Base-by-base conservation (phyloP, 2,888 invertebrate species). In the Spatulosminthurus flaviceps region DNA sequence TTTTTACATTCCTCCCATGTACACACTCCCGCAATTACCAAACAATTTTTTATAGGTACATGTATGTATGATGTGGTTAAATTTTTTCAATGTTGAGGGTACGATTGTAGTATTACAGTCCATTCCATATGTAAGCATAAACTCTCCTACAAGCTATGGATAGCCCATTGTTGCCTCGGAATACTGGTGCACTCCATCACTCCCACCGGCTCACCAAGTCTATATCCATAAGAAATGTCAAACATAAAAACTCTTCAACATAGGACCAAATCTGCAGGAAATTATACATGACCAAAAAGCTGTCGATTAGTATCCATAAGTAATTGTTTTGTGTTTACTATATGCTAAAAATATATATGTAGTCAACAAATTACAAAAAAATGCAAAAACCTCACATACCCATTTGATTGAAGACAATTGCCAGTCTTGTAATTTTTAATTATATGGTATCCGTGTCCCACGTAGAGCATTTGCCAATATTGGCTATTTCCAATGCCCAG, bases 151-250 rank as follows among this genome's bases (percentile, higher is more conserved):
- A 79, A 24, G 16, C 42, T 70, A 64, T 76, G 75, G 21, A 81
- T 71, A 13, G 72, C 51, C 81, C 81, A 81, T 28, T 81, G 81
- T 71, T 81, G 78, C 67, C 78, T 69, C n/a, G 78, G 79, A 41
- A 70, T 67, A 41, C 71, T 71, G 0, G 1, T 70, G 29, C 81
- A 81, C 24, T 13, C 11, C 16, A 16, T 29, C 26, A 79, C 79
- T 43, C 42, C 41, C 1, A 81, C 81, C 1, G 74, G 78, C 41
- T 78, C 77, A 42, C 79, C 81, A 41, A 70, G 43, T 26, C 81
- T 81, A 34, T 11, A 64, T n/a, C n/a, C n/a, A n/a, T n/a, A n/a
- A n/a, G n/a, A n/a, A n/a, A n/a, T n/a, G n/a, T n/a, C n/a, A n/a
- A n/a, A n/a, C n/a, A n/a, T n/a, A n/a, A n/a, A n/a, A n/a, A n/a